Base-by-base conservation (phyloP, 2,113 vertebrate genomes). In the Malurus alboscapulatus region DNA sequence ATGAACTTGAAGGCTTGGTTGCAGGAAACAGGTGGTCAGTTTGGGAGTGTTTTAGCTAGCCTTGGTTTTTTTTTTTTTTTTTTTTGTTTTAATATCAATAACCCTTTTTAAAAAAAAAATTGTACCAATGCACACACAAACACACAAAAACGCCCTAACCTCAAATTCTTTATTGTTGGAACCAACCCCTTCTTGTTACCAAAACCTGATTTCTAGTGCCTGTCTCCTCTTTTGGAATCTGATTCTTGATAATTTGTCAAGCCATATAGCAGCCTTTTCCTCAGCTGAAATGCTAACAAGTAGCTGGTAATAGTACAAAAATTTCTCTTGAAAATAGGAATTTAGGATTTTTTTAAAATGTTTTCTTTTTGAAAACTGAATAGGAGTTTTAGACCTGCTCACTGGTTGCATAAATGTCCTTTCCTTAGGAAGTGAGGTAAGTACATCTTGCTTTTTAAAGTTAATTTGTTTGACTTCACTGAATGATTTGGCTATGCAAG, bases 121-220 rank as follows among this genome's bases (percentile, higher is more conserved):
- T 92, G 11, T 63, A 26, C 4, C 57, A 29, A 40, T 32, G 10
- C 17, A 34, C 8, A 10, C 13, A 15, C 7, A 29, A 55, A 68
- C 7, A 26, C n/a, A 74, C 44, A n/a, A 24, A 27, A 19, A 0
- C 0, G 5, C 20, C 10, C 20, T 2, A 0, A 21, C 14, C 14
- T 17, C 14, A 44, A 68, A 32, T 42, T 11, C 21, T 2, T 48
- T 48, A 22, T 48, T 32, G 6, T 59, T 59, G 38, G 54, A 29
- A 30, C 13, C 32, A 59, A 1, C 7, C 2, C 17, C 9, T 7
- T 61, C 29, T 12, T 84, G 16, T 63, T 63, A 63, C 16, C 78
- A 72, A 87, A 89, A 44, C 10, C 22, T 63, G n/a, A 3, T 78
- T 82, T 81, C 53, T 2, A 3, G 6, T 84, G 13, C 17, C n/a